Evolutionary conservation across 2,888 invertebrate genomes (phyloP).

Genomic region (Agelastica alni): DNA sequence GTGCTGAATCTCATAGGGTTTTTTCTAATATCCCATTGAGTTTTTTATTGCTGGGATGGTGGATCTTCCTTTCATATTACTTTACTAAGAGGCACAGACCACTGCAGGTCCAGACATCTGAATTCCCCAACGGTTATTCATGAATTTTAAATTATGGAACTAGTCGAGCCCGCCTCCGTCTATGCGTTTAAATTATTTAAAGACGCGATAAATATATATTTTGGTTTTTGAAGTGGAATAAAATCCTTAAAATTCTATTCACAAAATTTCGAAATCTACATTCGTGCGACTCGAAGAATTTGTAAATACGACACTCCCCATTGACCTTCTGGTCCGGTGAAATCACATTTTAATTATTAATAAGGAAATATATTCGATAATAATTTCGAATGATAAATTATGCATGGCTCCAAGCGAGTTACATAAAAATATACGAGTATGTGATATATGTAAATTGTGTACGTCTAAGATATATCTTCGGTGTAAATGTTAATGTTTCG

Average conservation of each 20-base stretch:
- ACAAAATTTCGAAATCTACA: constrained; percentile 16
- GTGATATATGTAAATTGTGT: neutral
- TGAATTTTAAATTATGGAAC: too few species aligned
- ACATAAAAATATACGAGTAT: neutral
- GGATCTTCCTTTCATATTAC: too few species aligned
- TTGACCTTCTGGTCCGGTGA: constrained; percentile 22
- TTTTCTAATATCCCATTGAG: too few species aligned
- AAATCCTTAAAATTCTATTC: constrained; percentile 4
- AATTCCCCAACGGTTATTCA: too few species aligned
- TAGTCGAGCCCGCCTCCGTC: too few species aligned
- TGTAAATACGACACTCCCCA: constrained; percentile 19
- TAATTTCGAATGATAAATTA: constrained; percentile 18
- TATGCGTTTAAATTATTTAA: too few species aligned
- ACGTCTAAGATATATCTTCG: too few species aligned
- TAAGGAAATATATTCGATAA: constrained; percentile 11
- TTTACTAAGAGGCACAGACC: too few species aligned
- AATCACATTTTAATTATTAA: constrained; percentile 22
- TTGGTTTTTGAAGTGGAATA: neutral
- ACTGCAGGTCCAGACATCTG: too few species aligned
- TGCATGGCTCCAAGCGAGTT: constrained; percentile 12
- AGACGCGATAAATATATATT: neutral
- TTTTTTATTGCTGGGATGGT: too few species aligned
- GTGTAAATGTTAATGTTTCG: neutral
- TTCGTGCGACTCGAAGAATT: constrained; percentile 11
- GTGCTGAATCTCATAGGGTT: too few species aligned